phyloP scores from a whole-genome alignment of 2,797 vertebrate species.

The Coendou prehensilis region DNA sequence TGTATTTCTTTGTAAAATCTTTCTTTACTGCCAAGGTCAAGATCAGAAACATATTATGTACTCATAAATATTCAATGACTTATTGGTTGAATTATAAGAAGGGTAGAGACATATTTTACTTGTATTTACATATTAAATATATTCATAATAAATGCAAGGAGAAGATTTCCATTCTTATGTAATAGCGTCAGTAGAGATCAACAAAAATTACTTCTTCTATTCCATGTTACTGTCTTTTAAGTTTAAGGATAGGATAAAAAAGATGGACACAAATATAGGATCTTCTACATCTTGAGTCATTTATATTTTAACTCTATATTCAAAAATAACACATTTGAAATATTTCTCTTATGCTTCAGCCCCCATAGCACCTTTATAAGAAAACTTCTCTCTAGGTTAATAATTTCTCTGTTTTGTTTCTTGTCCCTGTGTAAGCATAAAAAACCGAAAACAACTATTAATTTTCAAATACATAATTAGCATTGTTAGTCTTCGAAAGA shows the following conservation, averaged over 20 bases:
- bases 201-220: background rate
- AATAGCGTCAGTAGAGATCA: background rate
- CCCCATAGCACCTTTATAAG: background rate
- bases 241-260: background rate
- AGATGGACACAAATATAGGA: background rate
- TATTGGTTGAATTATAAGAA: slow-evolving; percentile 13
- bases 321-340: slow-evolving; percentile 23
- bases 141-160: background rate
- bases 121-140: slow-evolving; percentile 33
- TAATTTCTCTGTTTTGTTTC: background rate
- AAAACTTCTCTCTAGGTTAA: background rate
- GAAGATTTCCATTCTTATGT: background rate
- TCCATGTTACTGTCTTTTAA: background rate
- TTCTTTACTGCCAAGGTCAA: background rate
- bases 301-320: background rate
- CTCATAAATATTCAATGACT: slow-evolving; percentile 24
- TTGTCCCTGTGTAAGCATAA: background rate
- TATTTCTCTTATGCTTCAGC: background rate
- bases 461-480: background rate
- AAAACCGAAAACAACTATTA: background rate
- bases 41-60: background rate
- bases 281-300: background rate
- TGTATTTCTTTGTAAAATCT: slow-evolving; percentile 32
- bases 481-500: background rate
- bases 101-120: background rate